Evolutionary conservation across 2,113 vertebrate species (phyloP).

Genomic region (Cololabis saira): DNA sequence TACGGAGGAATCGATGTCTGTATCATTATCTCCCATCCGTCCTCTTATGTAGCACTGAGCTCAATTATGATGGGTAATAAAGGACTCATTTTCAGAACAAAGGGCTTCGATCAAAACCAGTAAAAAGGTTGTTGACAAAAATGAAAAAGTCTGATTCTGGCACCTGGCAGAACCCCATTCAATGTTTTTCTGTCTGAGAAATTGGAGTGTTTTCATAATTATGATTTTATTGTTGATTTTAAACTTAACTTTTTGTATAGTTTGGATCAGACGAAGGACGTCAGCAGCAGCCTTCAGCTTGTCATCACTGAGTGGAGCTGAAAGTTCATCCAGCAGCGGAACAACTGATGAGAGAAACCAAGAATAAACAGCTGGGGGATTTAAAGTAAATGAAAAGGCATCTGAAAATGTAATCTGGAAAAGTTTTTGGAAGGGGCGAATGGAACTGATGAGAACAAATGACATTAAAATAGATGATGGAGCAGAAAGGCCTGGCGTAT

Average conservation of each 20-base stretch:
- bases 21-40: too few relatives aligned
- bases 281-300: neutral
- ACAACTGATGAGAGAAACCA: constrained; percentile 19
- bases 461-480: constrained; percentile 53
- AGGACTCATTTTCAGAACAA: too few relatives aligned
- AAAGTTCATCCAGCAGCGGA: constrained; percentile 14
- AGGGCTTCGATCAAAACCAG: too few relatives aligned
- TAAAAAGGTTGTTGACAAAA: too few relatives aligned
- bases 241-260: neutral
- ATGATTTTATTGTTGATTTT: neutral
- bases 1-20: too few relatives aligned
- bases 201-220: too few relatives aligned
- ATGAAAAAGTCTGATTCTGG: too few relatives aligned
- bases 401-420: constrained; percentile 54
- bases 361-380: constrained; percentile 9
- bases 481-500: constrained; percentile 24
- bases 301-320: neutral
- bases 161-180: too few relatives aligned
- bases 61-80: too few relatives aligned
- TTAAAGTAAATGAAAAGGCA: constrained; percentile 1
- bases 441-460: constrained; percentile 49
- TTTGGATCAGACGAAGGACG: neutral
- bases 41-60: too few relatives aligned
- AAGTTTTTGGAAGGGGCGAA: constrained; percentile 23
- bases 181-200: too few relatives aligned